A percentile compares a stretch with the other conserved stretches of the same genome.
Conservation (phyloP, 2,113 vertebrate genomes). For the Caretta caretta region DNA sequence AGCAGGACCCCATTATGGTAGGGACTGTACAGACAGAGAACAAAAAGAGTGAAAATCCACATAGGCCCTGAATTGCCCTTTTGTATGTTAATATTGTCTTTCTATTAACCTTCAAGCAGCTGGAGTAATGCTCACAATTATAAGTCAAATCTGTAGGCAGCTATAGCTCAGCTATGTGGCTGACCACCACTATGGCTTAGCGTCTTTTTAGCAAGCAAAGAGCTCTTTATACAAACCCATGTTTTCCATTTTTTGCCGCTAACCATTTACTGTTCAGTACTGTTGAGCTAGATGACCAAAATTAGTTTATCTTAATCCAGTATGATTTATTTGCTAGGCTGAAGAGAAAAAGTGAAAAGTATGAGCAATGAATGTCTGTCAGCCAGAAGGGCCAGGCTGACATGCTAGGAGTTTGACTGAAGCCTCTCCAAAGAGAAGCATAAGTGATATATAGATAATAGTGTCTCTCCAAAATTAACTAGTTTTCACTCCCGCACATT, state of each 20-base stretch:
- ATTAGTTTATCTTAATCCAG: background rate
- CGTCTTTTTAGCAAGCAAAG: background rate
- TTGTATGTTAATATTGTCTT: background rate
- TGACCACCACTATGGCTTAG: fast-evolving
- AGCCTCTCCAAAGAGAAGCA: background rate
- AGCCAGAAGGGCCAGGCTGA: fast-evolving
- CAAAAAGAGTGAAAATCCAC: background rate
- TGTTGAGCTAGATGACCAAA: background rate
- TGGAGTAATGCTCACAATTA: background rate
- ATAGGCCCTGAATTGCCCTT: background rate
- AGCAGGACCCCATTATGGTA: too few relatives aligned
- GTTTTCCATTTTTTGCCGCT: fast-evolving
- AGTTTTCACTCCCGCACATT: background rate
- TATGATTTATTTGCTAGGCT: background rate
- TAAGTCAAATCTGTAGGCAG: background rate
- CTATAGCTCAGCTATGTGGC: fast-evolving
- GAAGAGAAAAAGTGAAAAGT: background rate
- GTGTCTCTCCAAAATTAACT: background rate
- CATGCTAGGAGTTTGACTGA: background rate
- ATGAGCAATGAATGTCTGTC: background rate
- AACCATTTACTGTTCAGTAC: background rate
- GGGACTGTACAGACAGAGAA: too few relatives aligned
- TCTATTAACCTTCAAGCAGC: background rate
- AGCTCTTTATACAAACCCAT: background rate
- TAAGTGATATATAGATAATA: background rate